Evolutionary conservation across 2,888 invertebrate genomes (phyloP).

Genomic region (Pristionchus exspectatus): DNA sequence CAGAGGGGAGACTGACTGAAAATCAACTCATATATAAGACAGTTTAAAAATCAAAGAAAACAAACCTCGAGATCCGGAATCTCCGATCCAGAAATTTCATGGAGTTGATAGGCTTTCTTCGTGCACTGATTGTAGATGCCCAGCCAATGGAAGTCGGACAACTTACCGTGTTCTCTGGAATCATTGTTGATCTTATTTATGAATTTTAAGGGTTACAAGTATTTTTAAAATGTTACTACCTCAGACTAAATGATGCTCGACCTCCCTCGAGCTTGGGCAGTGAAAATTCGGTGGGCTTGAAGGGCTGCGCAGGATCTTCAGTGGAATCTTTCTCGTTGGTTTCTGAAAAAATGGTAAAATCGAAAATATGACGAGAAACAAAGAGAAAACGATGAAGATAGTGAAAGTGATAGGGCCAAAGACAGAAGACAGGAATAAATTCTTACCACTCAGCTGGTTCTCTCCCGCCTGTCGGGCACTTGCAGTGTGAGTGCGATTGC

Average conservation of each 20-base stretch:
- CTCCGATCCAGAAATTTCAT: conserved; percentile 4
- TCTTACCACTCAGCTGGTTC: conserved; percentile 8
- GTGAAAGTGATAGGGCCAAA: neutral
- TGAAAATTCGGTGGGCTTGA: conserved; percentile 51
- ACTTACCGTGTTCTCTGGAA: conserved; percentile 20
- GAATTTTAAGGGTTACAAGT: neutral
- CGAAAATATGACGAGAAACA: too few relatives aligned
- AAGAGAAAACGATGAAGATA: neutral
- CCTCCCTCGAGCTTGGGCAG: conserved; percentile 10
- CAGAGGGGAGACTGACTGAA: conserved; percentile 9
- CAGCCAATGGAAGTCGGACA: conserved; percentile 57
- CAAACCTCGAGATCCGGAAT: conserved; percentile 40
- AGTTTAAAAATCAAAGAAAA: neutral
- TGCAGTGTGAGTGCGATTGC: conserved; percentile 44
- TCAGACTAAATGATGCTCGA: neutral
- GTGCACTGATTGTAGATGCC: conserved; percentile 57
- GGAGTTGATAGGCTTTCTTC: conserved; percentile 50
- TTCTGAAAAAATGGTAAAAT: neutral
- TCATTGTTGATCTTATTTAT: neutral
- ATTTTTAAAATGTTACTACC: neutral
- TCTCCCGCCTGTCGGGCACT: conserved; percentile 13
- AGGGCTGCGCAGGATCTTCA: neutral
- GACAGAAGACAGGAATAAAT: too few relatives aligned
- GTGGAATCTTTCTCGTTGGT: neutral
- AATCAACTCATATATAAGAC: neutral